Percentiles rank a stretch among this genome's conserved stretches.
phyloP scores from a whole-genome alignment of 2,113 vertebrate genomes.

The Forbesichthys papilliferus region DNA sequence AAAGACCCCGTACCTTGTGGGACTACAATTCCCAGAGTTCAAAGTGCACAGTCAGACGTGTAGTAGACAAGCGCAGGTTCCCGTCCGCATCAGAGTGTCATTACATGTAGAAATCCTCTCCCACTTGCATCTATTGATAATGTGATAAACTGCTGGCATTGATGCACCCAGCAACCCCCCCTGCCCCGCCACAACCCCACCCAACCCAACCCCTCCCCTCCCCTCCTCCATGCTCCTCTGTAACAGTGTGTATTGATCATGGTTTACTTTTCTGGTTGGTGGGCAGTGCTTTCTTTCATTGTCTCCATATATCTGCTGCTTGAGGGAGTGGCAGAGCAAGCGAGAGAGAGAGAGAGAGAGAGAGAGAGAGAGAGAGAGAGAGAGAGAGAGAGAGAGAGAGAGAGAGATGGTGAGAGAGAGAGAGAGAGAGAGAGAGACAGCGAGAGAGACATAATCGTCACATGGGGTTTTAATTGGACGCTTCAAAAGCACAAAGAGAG shows the following conservation, averaged over 20 bases:
- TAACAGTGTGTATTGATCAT: slow-evolving; percentile 63
- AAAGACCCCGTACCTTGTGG: slow-evolving; percentile 19
- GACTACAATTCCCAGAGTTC: slow-evolving; percentile 25
- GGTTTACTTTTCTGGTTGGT: slow-evolving; percentile 26
- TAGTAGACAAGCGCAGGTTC: not conserved
- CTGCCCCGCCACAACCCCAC: slow-evolving; percentile 22
- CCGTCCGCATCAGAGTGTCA: slow-evolving; percentile 5
- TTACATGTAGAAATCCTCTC: not conserved
- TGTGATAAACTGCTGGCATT: slow-evolving; percentile 52
- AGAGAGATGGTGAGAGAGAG: too few relatives aligned
- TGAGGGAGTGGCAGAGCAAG: slow-evolving; percentile 8
- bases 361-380: slow-evolving; percentile 9
- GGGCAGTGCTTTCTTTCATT: slow-evolving; percentile 38
- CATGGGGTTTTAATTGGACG: slow-evolving; percentile 49
- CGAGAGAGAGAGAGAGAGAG: not conserved
- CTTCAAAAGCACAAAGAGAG: slow-evolving; percentile 41
- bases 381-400: not conserved
- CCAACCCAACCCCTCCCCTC: slow-evolving; percentile 18
- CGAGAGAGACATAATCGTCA: slow-evolving; percentile 18
- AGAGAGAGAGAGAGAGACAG: too few relatives aligned
- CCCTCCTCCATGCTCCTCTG: slow-evolving; percentile 21
- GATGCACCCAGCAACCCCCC: slow-evolving; percentile 26
- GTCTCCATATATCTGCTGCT: slow-evolving; percentile 14
- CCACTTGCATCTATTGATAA: slow-evolving; percentile 56
- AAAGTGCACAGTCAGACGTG: slow-evolving; percentile 27